A percentile compares a stretch with the other conserved stretches of the same genome.
These are phyloP conservation scores for Leptopilina drosophilae DNA, from an alignment of 2,888 invertebrate genomes.

Conservation along the genomic window DNA sequence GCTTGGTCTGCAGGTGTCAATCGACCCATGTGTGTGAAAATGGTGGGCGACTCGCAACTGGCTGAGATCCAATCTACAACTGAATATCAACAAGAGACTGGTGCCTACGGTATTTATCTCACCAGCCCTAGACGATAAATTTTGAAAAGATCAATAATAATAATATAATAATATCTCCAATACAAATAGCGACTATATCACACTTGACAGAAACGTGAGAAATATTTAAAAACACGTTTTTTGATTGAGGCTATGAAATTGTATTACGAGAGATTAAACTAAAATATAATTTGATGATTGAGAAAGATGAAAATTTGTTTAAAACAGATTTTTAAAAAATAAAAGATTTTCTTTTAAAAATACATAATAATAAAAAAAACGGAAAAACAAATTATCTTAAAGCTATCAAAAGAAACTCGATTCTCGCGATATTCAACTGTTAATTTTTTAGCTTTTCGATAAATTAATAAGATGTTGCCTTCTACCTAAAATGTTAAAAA, in stretches of 20 bases:
- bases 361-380: not conserved
- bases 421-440: slow-evolving; percentile 19
- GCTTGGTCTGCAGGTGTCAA: slow-evolving; percentile 76
- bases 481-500: slow-evolving; percentile 66
- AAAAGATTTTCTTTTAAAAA: slow-evolving; percentile 6
- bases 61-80: slow-evolving; percentile 73
- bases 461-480: slow-evolving; percentile 70
- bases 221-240: slow-evolving; percentile 64
- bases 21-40: slow-evolving; percentile 72
- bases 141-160: slow-evolving; percentile 61
- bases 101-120: slow-evolving; percentile 76
- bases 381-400: slow-evolving; percentile 17
- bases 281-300: slow-evolving; percentile 16
- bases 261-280: slow-evolving; percentile 34
- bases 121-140: slow-evolving; percentile 74
- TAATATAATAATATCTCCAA: slow-evolving; percentile 58
- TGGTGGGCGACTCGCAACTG: slow-evolving; percentile 75
- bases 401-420: slow-evolving; percentile 20
- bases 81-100: slow-evolving; percentile 75
- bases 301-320: slow-evolving; percentile 13
- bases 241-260: slow-evolving; percentile 44
- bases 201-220: slow-evolving; percentile 66
- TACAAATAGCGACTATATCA: slow-evolving; percentile 63
- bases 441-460: not conserved
- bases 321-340: slow-evolving; percentile 1